Base-by-base conservation (phyloP, 92 coral and sea anemone species). In the Phenganax subtilis region DNA sequence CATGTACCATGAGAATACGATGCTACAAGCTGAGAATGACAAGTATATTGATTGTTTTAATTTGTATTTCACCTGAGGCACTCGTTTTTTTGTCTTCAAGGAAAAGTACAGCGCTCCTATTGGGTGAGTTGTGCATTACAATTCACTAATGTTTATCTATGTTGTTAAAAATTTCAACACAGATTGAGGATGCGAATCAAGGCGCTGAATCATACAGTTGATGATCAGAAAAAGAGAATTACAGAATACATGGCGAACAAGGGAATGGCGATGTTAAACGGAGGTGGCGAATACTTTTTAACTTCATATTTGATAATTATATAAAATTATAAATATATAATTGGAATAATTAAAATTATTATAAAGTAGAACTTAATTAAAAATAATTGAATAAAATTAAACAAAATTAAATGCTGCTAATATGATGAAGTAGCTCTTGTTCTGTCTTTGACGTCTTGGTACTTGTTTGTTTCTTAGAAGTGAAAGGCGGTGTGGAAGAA, bases 401-500 rank as follows among this genome's bases (percentile, higher is more conserved):
- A n/a, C 4, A 4, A 37, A 37, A 37, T 37, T 37, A 37, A 1
- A 37, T 37, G 4, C 47, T 37, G 4, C 4, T 76, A 10, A 4
- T 57, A 4, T 56, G 17, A 55, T 9, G 16, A 37, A 44, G 30
- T 3, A 37, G 3, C 47, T 2, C 5, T 37, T 37, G 47, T 37
- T 37, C 5, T 37, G 5, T 37, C 47, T 37, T 14, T 61, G n/a
- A 17, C 25, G 0, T 12, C 67, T 61, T 7, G 0, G 8, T 61
- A 1, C 6, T 61, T 15, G 67, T 15, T 12, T 61, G n/a, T 14
- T 61, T 61, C 31, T 9, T 84, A 59, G 88, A 91, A 68, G 90
- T 91, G n/a, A 93, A 93, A 86, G 91, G 91, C n/a, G 98, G 91
- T 54, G 98, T 93, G 47, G 98, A 93, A 64, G 88, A 72, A 27